Evolutionary conservation across 2,888 invertebrate genomes (phyloP).

Genomic region (Zaprionus obscuricornis): DNA sequence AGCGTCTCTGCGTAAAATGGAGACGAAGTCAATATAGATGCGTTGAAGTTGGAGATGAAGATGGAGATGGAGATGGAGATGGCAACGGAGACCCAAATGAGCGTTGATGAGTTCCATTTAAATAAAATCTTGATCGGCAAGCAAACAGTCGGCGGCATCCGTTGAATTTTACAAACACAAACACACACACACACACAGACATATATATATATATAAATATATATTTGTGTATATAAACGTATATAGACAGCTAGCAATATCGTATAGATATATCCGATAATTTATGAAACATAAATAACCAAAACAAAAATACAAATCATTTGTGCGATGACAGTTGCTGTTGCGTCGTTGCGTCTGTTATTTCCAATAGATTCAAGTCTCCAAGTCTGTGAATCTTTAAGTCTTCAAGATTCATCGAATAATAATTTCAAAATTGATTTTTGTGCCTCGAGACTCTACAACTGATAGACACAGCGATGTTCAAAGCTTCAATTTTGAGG

Average conservation of each 20-base stretch:
- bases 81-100: constrained; percentile 61
- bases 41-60: constrained; percentile 4
- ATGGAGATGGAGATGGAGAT: constrained; percentile 13
- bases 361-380: constrained; percentile 39
- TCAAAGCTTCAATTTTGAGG: background rate
- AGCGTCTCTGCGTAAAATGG: no score
- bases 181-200: constrained; percentile 31
- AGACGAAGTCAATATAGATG: constrained; percentile 41
- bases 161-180: constrained; percentile 36
- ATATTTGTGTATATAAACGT: constrained; percentile 2
- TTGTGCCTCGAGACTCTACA: no score
- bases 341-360: constrained; percentile 61
- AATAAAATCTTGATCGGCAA: constrained; percentile 75
- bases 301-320: constrained; percentile 83
- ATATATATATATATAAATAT: constrained; percentile 9
- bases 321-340: constrained; percentile 81
- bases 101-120: constrained; percentile 79
- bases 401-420: no score
- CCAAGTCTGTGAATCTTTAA: constrained; percentile 1
- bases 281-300: constrained; percentile 83
- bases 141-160: constrained; percentile 51
- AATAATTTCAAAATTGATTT: constrained; percentile 71
- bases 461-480: constrained; percentile 21
- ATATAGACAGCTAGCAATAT: constrained; percentile 15
- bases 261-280: constrained; percentile 79